Evolutionary conservation across 37 sponge, comb jelly and placozoan species (phyloP).

Genomic region (Petrosia ficiformis): DNA sequence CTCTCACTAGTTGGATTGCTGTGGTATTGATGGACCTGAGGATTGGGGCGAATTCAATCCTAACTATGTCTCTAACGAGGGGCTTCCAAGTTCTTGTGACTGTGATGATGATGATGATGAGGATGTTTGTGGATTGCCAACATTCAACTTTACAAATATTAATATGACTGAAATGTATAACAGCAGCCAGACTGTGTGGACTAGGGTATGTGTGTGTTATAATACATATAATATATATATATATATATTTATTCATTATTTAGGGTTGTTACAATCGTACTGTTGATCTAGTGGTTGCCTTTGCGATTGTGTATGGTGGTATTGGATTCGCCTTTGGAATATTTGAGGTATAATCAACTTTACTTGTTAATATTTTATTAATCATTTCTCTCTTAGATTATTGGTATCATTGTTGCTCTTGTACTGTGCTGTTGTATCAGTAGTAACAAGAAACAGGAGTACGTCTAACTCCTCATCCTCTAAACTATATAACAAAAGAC

Average conservation of each 20-base stretch:
- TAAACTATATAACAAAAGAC: neutral
- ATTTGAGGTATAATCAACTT: constrained; percentile 17
- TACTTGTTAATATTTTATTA: neutral
- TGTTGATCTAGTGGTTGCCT: neutral
- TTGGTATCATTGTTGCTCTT: constrained; percentile 32
- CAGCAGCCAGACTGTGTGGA: neutral
- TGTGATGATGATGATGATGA: neutral
- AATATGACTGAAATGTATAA: neutral
- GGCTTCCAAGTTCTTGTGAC: constrained; percentile 3
- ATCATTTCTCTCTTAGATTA: constrained; percentile 9
- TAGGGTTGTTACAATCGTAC: constrained; percentile 21
- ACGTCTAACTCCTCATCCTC: constrained; percentile 15
- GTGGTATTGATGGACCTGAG: constrained; percentile 31
- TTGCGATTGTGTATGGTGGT: constrained; percentile 4
- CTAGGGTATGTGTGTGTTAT: neutral
- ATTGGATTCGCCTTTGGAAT: constrained; percentile 35
- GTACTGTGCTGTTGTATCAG: constrained; percentile 28
- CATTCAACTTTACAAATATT: neutral
- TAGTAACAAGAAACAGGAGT: neutral
- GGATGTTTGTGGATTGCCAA: neutral
- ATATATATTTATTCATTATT: neutral
- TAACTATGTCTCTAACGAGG: neutral
- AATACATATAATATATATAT: neutral
- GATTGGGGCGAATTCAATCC: constrained; percentile 31
- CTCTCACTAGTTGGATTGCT: constrained; percentile 39